Conservation (phyloP, 2,888 invertebrate species). For the Isotomurus palustris region DNA sequence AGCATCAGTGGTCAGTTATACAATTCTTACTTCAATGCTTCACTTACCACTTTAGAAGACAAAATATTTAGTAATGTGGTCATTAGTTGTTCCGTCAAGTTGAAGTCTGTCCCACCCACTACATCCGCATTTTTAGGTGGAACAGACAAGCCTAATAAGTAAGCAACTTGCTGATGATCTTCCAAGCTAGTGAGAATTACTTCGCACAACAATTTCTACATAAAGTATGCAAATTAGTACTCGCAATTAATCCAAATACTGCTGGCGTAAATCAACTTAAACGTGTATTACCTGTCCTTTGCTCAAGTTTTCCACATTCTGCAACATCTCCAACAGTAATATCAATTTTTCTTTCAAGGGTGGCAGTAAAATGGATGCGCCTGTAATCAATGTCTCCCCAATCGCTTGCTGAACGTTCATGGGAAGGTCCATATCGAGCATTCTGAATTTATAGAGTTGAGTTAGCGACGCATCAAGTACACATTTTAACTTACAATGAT, state of each 20-base stretch:
- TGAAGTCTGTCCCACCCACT: constrained; percentile 32
- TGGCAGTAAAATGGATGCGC: constrained; percentile 59
- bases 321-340: constrained; percentile 57
- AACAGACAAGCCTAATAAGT: constrained; percentile 55
- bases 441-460: constrained; percentile 14
- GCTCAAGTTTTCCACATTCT: constrained; percentile 55
- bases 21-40: no score
- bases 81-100: constrained; percentile 38
- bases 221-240: constrained; percentile 4
- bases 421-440: constrained; percentile 49
- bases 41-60: constrained; percentile 28
- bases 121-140: constrained; percentile 29
- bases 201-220: constrained; percentile 57
- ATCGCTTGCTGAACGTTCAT: constrained; percentile 54
- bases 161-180: constrained; percentile 58
- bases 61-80: constrained; percentile 34
- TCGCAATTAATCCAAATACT: neutral
- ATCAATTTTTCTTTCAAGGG: constrained; percentile 59
- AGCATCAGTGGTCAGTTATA: no score
- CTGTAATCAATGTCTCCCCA: constrained; percentile 58
- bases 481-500: neutral
- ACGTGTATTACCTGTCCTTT: constrained; percentile 59
- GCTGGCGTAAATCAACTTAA: neutral
- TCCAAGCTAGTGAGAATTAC: constrained; percentile 60
- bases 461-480: neutral